Percentiles rank a stretch among this genome's conserved stretches.
Evolutionary conservation across 2,888 invertebrate genomes (phyloP).

Genomic region (Trilocha varians): DNA sequence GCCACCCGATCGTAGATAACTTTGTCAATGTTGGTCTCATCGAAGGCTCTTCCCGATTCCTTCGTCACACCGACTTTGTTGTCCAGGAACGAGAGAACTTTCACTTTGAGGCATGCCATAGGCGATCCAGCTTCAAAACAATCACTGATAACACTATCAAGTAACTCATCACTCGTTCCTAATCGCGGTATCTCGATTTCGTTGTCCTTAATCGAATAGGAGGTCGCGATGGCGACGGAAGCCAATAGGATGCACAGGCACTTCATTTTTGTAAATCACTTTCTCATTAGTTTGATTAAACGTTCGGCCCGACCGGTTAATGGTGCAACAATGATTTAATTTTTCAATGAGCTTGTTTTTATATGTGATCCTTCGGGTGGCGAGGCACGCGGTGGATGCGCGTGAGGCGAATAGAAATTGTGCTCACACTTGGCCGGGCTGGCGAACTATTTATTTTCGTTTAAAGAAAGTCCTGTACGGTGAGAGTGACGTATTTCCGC

Average conservation of each 20-base stretch:
- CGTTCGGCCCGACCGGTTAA: conserved; percentile 61
- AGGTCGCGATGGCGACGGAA: conserved; percentile 60
- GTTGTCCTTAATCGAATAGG: conserved; percentile 71
- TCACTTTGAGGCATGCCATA: conserved; percentile 82
- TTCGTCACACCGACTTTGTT: conserved; percentile 76
- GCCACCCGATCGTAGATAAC: conserved; percentile 82
- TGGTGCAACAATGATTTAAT: conserved; percentile 72
- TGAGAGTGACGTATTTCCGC: conserved; percentile 52
- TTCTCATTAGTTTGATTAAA: conserved; percentile 66
- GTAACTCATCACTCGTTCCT: conserved; percentile 77
- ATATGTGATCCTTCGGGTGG: conserved; percentile 74
- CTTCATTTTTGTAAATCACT: conserved; percentile 60
- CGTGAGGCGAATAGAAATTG: conserved; percentile 50
- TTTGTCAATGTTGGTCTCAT: conserved; percentile 78
- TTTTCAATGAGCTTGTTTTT: conserved; percentile 78
- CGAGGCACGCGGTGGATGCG: conserved; percentile 53
- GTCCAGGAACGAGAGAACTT: conserved; percentile 84
- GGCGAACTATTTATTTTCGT: conserved; percentile 63
- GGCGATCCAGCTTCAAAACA: conserved; percentile 80
- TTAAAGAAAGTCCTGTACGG: conserved; percentile 64
- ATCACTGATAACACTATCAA: conserved; percentile 80
- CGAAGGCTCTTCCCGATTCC: conserved; percentile 75
- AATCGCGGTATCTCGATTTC: conserved; percentile 71
- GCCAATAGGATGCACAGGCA: conserved; percentile 69
- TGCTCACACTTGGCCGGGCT: conserved; percentile 43